phyloP scores from a whole-genome alignment of 2,797 vertebrate genomes.

The Oryzias dopingdopingensis region DNA sequence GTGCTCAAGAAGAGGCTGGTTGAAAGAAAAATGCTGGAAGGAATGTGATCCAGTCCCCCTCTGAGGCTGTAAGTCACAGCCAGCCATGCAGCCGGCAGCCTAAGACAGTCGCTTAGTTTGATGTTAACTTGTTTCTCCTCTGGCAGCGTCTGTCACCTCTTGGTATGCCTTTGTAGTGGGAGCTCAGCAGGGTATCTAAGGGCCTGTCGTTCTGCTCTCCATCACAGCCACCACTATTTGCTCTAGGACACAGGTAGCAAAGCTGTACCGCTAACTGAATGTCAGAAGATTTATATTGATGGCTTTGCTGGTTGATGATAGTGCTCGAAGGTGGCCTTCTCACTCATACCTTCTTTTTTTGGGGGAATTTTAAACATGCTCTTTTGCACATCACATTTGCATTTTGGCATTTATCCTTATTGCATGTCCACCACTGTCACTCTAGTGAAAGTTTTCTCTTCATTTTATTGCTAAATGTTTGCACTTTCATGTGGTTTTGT shows the following conservation, averaged over 20 bases:
- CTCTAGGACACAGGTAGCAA: slow-evolving; percentile 63
- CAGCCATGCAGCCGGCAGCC: slow-evolving; percentile 59
- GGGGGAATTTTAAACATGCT: neutral
- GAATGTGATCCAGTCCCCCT: slow-evolving; percentile 52
- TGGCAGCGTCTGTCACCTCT: slow-evolving; percentile 67
- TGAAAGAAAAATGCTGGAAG: slow-evolving; percentile 47
- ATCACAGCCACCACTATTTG: slow-evolving; percentile 50
- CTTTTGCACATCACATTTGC: slow-evolving; percentile 4
- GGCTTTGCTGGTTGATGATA: slow-evolving; percentile 37
- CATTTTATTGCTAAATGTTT: no score
- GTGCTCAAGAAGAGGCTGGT: slow-evolving; percentile 36
- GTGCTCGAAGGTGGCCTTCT: slow-evolving; percentile 29
- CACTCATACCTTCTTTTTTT: slow-evolving; percentile 4
- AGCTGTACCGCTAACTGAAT: slow-evolving; percentile 40
- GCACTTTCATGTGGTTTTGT: no score
- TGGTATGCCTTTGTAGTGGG: slow-evolving; percentile 53
- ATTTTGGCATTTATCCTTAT: neutral
- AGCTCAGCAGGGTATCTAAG: slow-evolving; percentile 60
- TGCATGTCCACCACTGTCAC: neutral
- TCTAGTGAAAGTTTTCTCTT: no score
- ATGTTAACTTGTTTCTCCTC: slow-evolving; percentile 72
- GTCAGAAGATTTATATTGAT: slow-evolving; percentile 51
- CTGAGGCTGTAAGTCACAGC: slow-evolving; percentile 63
- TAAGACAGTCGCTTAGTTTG: slow-evolving; percentile 67
- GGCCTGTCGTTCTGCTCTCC: slow-evolving; percentile 66